Conservation (phyloP, 2,888 invertebrate genomes). For the Agriotes lineatus region DNA sequence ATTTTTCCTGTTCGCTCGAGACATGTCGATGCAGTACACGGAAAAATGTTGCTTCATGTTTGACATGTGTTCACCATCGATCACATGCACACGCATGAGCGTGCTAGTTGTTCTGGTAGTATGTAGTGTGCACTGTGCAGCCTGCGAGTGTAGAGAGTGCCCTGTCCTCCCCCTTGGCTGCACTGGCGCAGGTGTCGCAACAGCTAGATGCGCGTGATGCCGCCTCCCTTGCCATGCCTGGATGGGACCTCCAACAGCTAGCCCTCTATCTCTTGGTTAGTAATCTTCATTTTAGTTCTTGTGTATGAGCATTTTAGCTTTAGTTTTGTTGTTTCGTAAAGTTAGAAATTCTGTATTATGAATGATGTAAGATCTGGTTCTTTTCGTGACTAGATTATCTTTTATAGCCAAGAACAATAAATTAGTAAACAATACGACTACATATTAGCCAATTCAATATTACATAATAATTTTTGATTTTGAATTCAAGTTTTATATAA, state of each 20-base stretch:
- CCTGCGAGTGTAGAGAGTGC: constrained; percentile 61
- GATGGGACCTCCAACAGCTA: constrained; percentile 81
- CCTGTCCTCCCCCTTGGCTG: constrained; percentile 65
- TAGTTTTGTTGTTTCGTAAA: too few relatives aligned
- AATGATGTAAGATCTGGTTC: too few relatives aligned
- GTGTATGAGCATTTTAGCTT: constrained; percentile 25
- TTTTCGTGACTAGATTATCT: too few relatives aligned
- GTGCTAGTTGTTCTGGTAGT: constrained; percentile 62
- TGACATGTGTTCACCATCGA: constrained; percentile 24
- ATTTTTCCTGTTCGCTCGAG: too few relatives aligned
- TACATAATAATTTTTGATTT: background rate
- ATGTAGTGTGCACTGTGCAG: constrained; percentile 62
- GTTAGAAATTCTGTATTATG: too few relatives aligned
- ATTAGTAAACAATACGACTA: too few relatives aligned
- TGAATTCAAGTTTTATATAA: too few relatives aligned
- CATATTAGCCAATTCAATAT: background rate
- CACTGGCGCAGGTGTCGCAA: constrained; percentile 66
- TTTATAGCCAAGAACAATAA: too few relatives aligned
- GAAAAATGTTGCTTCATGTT: background rate
- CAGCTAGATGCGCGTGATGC: constrained; percentile 65
- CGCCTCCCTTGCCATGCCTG: constrained; percentile 73
- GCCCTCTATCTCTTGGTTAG: constrained; percentile 79
- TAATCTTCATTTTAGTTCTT: constrained; percentile 57
- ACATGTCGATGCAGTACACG: background rate
- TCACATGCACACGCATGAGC: constrained; percentile 56